These are phyloP conservation scores for Diplazon laetatorius DNA, from an alignment of 2,888 invertebrate species.

Conservation along the genomic window DNA sequence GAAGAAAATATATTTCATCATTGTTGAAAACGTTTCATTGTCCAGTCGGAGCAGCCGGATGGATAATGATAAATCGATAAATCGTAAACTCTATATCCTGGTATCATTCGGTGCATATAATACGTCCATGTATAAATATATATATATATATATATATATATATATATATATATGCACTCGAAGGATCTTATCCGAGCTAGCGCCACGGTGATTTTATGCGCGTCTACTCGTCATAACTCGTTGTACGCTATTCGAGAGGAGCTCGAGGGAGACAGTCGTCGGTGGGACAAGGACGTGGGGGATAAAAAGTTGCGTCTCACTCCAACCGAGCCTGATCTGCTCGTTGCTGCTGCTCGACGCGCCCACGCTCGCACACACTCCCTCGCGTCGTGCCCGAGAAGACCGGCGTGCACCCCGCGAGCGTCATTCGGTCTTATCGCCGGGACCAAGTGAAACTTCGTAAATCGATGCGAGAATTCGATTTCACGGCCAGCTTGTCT, in stretches of 20 bases:
- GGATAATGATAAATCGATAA: conserved; percentile 56
- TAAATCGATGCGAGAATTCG: conserved; percentile 64
- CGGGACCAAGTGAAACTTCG: conserved; percentile 63
- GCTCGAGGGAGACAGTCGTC: conserved; percentile 20
- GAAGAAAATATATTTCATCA: neutral
- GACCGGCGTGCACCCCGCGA: conserved; percentile 35
- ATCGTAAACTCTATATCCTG: conserved; percentile 44
- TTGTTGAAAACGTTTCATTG: conserved; percentile 39
- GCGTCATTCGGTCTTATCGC: conserved; percentile 60
- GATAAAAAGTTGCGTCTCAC: conserved; percentile 38
- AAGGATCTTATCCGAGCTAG: conserved; percentile 53
- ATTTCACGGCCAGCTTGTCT: conserved; percentile 64
- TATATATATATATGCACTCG: conserved; percentile 12
- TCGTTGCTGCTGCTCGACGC: conserved; percentile 49
- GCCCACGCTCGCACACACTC: conserved; percentile 60
- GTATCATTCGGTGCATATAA: neutral
- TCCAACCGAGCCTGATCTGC: conserved; percentile 43
- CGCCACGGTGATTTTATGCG: conserved; percentile 64
- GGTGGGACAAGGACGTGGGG: conserved; percentile 5
- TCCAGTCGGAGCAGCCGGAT: neutral
- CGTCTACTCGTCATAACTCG: conserved; percentile 68
- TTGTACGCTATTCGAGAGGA: conserved; percentile 51
- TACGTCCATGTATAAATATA: too few relatives aligned
- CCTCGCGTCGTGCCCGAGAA: neutral
- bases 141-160: too few relatives aligned